phyloP scores from a whole-genome alignment of 2,888 invertebrate genomes.

The Eupeodes latifasciatus region DNA sequence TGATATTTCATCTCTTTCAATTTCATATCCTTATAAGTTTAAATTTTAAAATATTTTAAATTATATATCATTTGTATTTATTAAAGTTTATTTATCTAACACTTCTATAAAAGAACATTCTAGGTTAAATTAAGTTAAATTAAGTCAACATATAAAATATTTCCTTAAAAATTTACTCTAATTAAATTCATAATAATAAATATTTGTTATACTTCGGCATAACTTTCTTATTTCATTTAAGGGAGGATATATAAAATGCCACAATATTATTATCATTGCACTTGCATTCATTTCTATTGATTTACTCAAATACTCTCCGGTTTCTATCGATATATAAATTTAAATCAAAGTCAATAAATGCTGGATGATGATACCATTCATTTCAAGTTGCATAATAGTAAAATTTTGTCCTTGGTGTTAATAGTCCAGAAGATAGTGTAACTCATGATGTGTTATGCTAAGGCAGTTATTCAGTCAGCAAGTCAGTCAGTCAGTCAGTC shows the following conservation, averaged over 20 bases:
- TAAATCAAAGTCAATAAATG: slow-evolving; percentile 30
- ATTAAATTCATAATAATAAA: no score
- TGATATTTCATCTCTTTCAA: no score
- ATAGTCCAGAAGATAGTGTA: background rate
- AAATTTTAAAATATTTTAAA: no score
- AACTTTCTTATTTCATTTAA: background rate
- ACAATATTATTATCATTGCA: slow-evolving; percentile 35
- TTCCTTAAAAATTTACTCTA: no score
- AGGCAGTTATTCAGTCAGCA: background rate
- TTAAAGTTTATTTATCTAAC: no score
- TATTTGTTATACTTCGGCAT: background rate
- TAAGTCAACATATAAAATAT: no score
- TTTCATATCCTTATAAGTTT: no score
- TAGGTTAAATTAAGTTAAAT: no score
- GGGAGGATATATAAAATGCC: background rate
- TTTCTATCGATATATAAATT: background rate
- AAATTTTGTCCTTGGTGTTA: slow-evolving; percentile 39
- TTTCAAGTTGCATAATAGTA: slow-evolving; percentile 46
- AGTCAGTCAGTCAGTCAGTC: background rate
- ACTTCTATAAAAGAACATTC: no score
- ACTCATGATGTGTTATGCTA: background rate
- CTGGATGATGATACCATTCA: slow-evolving; percentile 26
- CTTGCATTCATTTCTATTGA: slow-evolving; percentile 57
- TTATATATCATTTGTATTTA: no score
- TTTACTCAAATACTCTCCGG: slow-evolving; percentile 47